phyloP scores from a whole-genome alignment of 1,140 invertebrate species.

The Conus betulinus region DNA sequence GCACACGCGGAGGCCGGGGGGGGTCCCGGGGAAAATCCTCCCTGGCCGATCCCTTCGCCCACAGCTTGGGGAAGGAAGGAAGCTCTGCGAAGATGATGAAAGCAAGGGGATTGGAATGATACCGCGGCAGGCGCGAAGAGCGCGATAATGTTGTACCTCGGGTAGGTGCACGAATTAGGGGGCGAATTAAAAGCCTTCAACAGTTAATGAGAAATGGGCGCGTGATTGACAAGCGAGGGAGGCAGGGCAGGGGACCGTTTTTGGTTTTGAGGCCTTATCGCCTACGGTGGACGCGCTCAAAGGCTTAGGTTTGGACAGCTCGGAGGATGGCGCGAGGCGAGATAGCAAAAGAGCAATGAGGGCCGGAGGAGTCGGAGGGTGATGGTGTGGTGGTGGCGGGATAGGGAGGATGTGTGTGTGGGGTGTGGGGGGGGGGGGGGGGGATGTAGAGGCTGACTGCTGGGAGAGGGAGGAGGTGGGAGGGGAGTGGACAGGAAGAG shows the following conservation, averaged over 20 bases:
- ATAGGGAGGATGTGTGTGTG: not conserved
- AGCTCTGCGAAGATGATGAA: slow-evolving; percentile 27
- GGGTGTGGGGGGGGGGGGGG: not conserved
- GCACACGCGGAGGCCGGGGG: slow-evolving; percentile 19
- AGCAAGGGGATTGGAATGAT: slow-evolving; percentile 28
- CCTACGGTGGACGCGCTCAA: slow-evolving; percentile 30
- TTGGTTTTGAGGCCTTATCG: slow-evolving; percentile 57
- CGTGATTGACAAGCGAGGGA: slow-evolving; percentile 48
- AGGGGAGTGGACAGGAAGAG: not conserved
- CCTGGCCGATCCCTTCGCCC: slow-evolving; percentile 36
- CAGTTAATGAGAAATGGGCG: slow-evolving; percentile 55
- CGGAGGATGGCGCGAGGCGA: slow-evolving; percentile 24
- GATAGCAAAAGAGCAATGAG: slow-evolving; percentile 46
- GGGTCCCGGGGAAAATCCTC: slow-evolving; percentile 9
- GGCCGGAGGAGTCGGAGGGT: not conserved
- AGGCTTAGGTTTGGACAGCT: slow-evolving; percentile 39
- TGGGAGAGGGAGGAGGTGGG: not conserved
- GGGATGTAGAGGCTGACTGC: not conserved
- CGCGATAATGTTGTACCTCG: slow-evolving; percentile 39
- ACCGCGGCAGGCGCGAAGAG: slow-evolving; percentile 12
- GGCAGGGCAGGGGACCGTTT: slow-evolving; percentile 36
- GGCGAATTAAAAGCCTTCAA: slow-evolving; percentile 44
- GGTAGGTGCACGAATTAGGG: slow-evolving; percentile 42
- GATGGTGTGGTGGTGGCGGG: too few species aligned
- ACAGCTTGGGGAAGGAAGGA: not conserved